A percentile compares a stretch with the other conserved stretches of the same genome.
phyloP scores from a whole-genome alignment of 2,797 vertebrate species.

The Taeniopygia guttata region DNA sequence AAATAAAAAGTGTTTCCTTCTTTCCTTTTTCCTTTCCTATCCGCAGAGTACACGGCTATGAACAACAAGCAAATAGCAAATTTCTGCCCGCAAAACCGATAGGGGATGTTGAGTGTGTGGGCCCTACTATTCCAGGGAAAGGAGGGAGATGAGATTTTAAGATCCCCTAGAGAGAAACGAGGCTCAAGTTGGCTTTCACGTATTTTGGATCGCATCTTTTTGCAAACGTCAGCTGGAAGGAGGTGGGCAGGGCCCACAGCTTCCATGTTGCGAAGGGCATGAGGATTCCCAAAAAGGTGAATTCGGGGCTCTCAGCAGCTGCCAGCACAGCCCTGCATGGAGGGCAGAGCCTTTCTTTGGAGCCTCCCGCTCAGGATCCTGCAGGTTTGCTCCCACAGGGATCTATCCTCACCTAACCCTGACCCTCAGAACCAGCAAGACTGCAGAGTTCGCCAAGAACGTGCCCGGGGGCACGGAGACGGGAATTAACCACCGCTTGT shows the following conservation, averaged over 20 bases:
- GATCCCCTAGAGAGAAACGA: not conserved
- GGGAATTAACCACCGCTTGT: not conserved
- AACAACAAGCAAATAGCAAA: not conserved
- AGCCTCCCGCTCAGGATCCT: not conserved
- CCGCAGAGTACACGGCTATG: fast-evolving
- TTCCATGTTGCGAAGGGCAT: fast-evolving
- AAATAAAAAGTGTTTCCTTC: too few relatives aligned
- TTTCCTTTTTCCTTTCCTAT: not conserved
- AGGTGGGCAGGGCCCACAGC: not conserved
- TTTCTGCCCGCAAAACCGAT: not conserved
- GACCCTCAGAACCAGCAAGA: constrained; percentile 11
- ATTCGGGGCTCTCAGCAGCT: not conserved
- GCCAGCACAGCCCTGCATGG: fast-evolving
- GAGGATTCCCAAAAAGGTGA: not conserved
- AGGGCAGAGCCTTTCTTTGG: not conserved
- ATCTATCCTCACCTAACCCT: constrained; percentile 36
- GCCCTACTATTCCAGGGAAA: not conserved
- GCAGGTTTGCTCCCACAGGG: not conserved
- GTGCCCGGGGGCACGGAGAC: not conserved
- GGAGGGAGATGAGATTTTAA: not conserved
- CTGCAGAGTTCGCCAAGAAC: not conserved
- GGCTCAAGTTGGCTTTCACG: not conserved
- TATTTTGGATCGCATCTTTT: not conserved
- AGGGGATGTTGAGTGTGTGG: not conserved
- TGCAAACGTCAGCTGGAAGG: not conserved